Base-by-base conservation (phyloP, 2,888 invertebrate genomes). In the Linyphia triangularis region DNA sequence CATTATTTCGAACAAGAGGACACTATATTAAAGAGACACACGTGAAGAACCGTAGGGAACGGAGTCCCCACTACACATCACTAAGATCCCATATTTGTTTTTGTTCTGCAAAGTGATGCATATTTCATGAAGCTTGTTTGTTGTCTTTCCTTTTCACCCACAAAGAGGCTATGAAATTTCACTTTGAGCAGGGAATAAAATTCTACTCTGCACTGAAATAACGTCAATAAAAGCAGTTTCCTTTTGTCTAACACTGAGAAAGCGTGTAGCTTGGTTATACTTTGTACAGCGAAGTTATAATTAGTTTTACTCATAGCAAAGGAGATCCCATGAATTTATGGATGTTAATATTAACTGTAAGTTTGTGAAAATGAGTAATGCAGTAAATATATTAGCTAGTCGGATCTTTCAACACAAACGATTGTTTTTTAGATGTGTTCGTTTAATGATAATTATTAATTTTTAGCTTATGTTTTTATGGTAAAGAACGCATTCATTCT, bases 101-200 rank as follows among this genome's bases (percentile, higher is more conserved):
- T 81, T 82, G 51, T 33, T 37, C 30, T 24, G 40, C 13, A 33
- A 51, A 63, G 24, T 26, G 65, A 75, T 83, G 83, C 83, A 83
- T 83, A 83, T 83, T 83, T 83, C 83, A 83, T 83, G 83, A 83
- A 75, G 51, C 83, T 33, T 83, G 83, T 83, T 83, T 75, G 73
- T 72, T 43, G 70, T 72, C 22, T 26, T 37, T 33, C 33, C 65
- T n/a, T 51, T 30, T 73, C 63, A 73, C 30, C 73, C 83, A 22
- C 83, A 65, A 43, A 57, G 33, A n/a, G 72, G 82, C 83, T 83
- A 73, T 83, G 83, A 83, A 83, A 83, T 73, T 83, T 83, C 83
- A 75, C 83, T 75, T 72, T 65, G 37, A 77, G 61, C 24, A 7
- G 24, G 40, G 40, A 30, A 70, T 82, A 37, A 72, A 82, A 72